These are phyloP conservation scores for Bovichtus diacanthus DNA, from an alignment of 2,797 vertebrate species.

Conservation along the genomic window DNA sequence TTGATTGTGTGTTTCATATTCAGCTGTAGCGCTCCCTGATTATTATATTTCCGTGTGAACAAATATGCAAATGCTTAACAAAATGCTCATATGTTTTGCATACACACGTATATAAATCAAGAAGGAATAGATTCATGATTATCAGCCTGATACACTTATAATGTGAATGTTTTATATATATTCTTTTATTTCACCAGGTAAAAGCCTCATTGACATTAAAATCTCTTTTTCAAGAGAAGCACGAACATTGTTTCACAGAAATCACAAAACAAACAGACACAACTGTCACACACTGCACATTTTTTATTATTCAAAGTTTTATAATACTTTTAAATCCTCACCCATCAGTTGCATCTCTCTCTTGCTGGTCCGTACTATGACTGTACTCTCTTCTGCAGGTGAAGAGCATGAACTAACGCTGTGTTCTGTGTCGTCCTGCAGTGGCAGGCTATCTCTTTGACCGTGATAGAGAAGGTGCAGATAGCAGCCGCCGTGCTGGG, in stretches of 20 bases:
- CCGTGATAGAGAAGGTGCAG: constrained; percentile 99
- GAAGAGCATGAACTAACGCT: background rate
- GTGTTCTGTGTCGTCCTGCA: constrained; percentile 70
- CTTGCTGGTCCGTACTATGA: background rate
- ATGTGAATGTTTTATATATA: constrained; percentile 5
- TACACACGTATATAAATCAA: background rate
- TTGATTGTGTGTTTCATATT: background rate
- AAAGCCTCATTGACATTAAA: no score
- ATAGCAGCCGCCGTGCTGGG: constrained; percentile 98
- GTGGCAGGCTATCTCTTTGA: constrained; percentile 99
- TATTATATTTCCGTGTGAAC: background rate
- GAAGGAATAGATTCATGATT: background rate
- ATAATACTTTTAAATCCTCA: background rate
- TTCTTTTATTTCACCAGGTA: no score
- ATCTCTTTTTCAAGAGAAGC: no score
- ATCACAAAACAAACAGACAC: no score
- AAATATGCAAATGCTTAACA: background rate
- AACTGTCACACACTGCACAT: no score
- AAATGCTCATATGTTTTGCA: background rate
- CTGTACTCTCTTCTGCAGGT: no score
- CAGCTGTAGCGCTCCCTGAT: background rate
- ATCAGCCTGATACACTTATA: constrained; percentile 6
- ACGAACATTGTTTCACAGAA: no score
- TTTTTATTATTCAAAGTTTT: no score
- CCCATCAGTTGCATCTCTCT: background rate